Evolutionary conservation across 2,888 invertebrate genomes (phyloP), one percentile per base, ranked within the genome.

Genomic region (Petrolisthes manimaculis): DNA sequence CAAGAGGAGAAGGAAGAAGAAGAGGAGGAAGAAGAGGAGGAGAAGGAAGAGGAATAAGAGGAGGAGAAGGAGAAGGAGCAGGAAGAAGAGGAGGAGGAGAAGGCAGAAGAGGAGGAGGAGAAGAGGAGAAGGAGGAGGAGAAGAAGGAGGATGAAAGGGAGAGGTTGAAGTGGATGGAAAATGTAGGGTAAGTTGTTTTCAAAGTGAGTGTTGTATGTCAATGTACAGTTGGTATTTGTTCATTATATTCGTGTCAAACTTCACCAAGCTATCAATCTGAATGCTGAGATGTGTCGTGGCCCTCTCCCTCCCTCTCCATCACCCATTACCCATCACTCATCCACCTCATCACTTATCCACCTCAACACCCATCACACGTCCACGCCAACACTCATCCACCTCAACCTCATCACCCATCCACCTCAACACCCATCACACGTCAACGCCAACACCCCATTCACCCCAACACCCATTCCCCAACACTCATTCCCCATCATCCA

Each of bases 51-150:
- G 74, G 74, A 21, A 74, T 21, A 74, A 6, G 6, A n/a, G n/a
- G 74, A 21, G n/a, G 74, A n/a, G n/a, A n/a, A n/a, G n/a, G n/a
- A n/a, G n/a, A n/a, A n/a, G 6, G 74, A 74, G 8, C 5, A 14
- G 6, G 12, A 14, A 21, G 74, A 74, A 74, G 18, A n/a, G 74
- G 18, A 6, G 74, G 6, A 74, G 74, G 5, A n/a, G 74, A 74
- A n/a, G 74, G 74, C 14, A 12, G 67, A 67, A 67, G 67, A 67
- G 8, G n/a, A n/a, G n/a, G n/a, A 21, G 74, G 74, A 14, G 74
- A n/a, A n/a, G 74, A 74, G 74, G 74, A 74, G 74, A 74, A n/a
- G 74, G 24, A 74, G 24, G 74, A 6, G 74, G n/a, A 74, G 74
- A n/a, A n/a, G 6, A 21, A 74, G 24, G n/a, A 5, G n/a, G 12